Evolutionary conservation across 1,140 invertebrate species (phyloP).

Genomic region (Latrodectus geometricus): DNA sequence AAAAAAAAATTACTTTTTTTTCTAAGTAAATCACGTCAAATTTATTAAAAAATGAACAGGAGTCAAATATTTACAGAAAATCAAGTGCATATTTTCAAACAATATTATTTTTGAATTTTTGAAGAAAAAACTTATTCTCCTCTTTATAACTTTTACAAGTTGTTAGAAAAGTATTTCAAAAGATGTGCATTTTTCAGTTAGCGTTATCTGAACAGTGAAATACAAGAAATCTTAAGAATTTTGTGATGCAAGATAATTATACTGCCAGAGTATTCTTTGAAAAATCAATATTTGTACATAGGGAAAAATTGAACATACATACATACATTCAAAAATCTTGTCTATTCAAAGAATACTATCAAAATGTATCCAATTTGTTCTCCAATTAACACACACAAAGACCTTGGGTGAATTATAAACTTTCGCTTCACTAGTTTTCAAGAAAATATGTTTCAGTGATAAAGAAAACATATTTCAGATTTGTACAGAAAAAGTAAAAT

Average conservation of each 20-base stretch:
- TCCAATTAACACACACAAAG: slow-evolving; percentile 23
- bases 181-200: no score
- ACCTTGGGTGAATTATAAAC: slow-evolving; percentile 50
- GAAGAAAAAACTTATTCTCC: no score
- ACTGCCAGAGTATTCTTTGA: slow-evolving; percentile 4
- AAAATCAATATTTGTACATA: slow-evolving; percentile 22
- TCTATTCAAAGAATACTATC: not conserved
- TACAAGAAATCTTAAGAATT: slow-evolving; percentile 14
- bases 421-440: slow-evolving; percentile 35
- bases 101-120: no score
- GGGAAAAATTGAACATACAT: not conserved
- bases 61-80: no score
- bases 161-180: no score
- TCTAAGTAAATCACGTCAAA: no score
- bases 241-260: slow-evolving; percentile 11
- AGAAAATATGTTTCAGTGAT: slow-evolving; percentile 5
- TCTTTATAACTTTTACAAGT: no score
- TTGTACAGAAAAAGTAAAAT: slow-evolving; percentile 28
- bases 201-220: not conserved
- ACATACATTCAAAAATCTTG: not conserved
- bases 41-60: no score
- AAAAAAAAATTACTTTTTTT: no score
- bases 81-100: no score
- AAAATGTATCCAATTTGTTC: slow-evolving; percentile 13
- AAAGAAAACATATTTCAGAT: slow-evolving; percentile 39